Evolutionary conservation across 2,113 vertebrate species (phyloP), one percentile per base, ranked within the genome.

Genomic region (Saccopteryx bilineata): DNA sequence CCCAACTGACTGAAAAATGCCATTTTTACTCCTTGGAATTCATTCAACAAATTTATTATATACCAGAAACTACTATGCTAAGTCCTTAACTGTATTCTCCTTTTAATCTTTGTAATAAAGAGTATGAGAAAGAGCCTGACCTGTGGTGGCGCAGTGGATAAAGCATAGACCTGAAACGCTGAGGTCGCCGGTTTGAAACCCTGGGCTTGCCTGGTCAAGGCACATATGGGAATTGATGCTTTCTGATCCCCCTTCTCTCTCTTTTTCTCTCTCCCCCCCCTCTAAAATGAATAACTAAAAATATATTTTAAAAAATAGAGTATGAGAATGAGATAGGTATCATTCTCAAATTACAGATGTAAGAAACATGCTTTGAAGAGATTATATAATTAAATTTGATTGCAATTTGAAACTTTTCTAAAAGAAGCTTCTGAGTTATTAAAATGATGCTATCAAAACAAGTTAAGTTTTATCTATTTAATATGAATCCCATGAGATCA

Each of bases 11-110:
- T 79, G 26, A 90, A 8, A 90, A 93, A 61, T 63, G 58, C 9
- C n/a, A 87, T 33, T 94, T 81, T 94, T 48, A 76, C 13, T 71
- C 48, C 12, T 48, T 87, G n/a, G 94, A 96, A 95, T 71, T 91
- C 33, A 78, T 85, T 92, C 50, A 94, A 81, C 7, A 90, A 52
- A 78, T 56, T 48, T 68, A 85, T 54, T 76, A 72, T 76, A 7
- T 90, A 50, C 9, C 72, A 83, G 60, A 94, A 2, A 75, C 48
- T 46, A 46, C 56, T 63, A n/a, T 48, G 15, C 80, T 90, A 81
- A 87, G 61, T 66, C 7, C 18, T 78, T 90, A n/a, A 82, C 18
- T 65, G 5, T 75, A 48, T 60, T 87, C 39, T 83, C 28, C 28
- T 46, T 84, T 90, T 84, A 84, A 74, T 72, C 52, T n/a, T 90